Evolutionary conservation across 2,113 vertebrate species (phyloP), one percentile per base, ranked within the genome.

Genomic region (Apaloderma vittatum): DNA sequence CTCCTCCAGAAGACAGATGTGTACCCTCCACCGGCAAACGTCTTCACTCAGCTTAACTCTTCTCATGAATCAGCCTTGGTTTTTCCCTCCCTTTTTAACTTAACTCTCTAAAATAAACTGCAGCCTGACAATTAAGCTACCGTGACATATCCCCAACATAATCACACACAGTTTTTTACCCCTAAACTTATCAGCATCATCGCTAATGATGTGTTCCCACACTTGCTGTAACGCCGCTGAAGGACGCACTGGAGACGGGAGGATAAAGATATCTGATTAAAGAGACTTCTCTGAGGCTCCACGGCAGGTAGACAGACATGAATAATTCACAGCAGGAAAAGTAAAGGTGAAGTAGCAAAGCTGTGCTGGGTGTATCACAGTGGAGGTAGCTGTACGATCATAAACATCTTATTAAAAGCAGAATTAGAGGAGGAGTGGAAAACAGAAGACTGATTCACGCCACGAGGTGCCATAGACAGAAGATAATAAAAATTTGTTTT

Each of bases 311-410:
- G 29, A 22, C 51, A 52, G 43, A 37, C 68, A 84, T 90, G 87
- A 91, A 94, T 92, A 76, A 94, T 96, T 78, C 90, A 93, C 51
- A 45, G 77, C 8, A 6, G 9, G 86, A 59, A 55, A 89, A 89
- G 87, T 8, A 73, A 68, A 88, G 81, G 90, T 82, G 81, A 85
- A 59, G 55, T 3, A 82, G 77, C n/a, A 62, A 12, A 61, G 37
- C 30, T 59, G 10, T 21, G 51, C 22, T 5, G 84, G 66, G 46
- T 61, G 11, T 22, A 29, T 48, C 88, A 66, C 27, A 36, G 62
- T 68, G 46, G 75, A 80, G 74, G 86, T 17, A 46, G 49, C 36
- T 17, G 81, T 51, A 40, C 20, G 63, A 70, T 66, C 77, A 73
- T 48, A 87, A 66, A 94, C 51, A 81, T 2, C 65, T 83, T 32